phyloP scores from a whole-genome alignment of 2,888 invertebrate genomes.

The Volucella inflata region DNA sequence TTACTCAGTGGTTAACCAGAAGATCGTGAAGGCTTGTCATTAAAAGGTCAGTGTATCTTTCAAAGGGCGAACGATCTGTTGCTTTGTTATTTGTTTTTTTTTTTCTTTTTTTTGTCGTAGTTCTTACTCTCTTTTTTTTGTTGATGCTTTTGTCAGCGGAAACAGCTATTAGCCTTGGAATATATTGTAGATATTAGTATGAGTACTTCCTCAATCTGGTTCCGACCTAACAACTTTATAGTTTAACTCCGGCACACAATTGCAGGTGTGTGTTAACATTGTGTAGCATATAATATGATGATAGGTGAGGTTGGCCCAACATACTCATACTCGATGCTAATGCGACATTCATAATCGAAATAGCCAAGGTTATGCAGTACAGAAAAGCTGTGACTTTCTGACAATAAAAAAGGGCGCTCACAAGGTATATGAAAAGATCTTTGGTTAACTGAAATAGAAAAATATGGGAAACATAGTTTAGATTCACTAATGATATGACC shows the following conservation, averaged over 20 bases:
- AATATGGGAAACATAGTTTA: neutral
- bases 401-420: slow-evolving; percentile 26
- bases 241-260: slow-evolving; percentile 1
- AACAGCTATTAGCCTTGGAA: slow-evolving; percentile 39
- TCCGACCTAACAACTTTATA: slow-evolving; percentile 8
- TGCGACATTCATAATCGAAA: slow-evolving; percentile 24
- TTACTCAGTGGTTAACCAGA: neutral
- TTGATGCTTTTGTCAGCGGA: slow-evolving; percentile 15
- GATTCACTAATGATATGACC: slow-evolving; percentile 10
- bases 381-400: slow-evolving; percentile 6
- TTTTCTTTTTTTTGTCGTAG: too few relatives aligned
- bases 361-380: slow-evolving; percentile 29
- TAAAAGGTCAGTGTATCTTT: slow-evolving; percentile 28
- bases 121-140: too few relatives aligned
- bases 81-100: neutral
- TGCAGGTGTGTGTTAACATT: slow-evolving; percentile 12
- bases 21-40: slow-evolving; percentile 26
- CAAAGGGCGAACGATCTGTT: neutral
- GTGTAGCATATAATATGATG: neutral
- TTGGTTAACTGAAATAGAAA: slow-evolving; percentile 29
- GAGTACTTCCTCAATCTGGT: slow-evolving; percentile 27
- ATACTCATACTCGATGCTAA: neutral
- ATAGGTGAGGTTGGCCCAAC: neutral
- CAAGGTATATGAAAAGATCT: slow-evolving; percentile 42
- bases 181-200: neutral